phyloP scores from a whole-genome alignment of 1,140 invertebrate genomes.

The Pachyrhynchus sulphureomaculatus region DNA sequence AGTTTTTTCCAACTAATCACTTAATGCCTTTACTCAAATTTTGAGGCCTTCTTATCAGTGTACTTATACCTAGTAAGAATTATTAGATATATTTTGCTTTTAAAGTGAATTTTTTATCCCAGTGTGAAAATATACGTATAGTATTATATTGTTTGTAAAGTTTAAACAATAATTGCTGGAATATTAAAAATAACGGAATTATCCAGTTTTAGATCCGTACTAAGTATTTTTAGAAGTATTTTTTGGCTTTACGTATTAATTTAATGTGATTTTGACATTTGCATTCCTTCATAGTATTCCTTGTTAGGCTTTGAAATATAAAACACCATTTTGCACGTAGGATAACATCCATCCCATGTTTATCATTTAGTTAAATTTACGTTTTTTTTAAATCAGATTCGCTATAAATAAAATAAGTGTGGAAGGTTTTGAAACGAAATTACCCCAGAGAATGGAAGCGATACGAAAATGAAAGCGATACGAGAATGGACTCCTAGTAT shows the following conservation, averaged over 20 bases:
- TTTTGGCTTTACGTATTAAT: neutral
- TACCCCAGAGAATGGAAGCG: too few relatives aligned
- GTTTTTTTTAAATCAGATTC: too few relatives aligned
- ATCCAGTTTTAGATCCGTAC: neutral
- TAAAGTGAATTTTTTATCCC: neutral
- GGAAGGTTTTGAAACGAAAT: too few relatives aligned
- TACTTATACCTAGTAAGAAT: slow-evolving; percentile 28
- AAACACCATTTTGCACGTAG: too few relatives aligned
- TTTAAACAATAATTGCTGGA: neutral
- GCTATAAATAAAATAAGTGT: too few relatives aligned
- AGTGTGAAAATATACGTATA: neutral
- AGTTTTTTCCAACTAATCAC: neutral
- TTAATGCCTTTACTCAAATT: slow-evolving; percentile 33
- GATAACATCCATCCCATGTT: too few relatives aligned
- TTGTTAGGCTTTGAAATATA: neutral
- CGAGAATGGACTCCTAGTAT: too few relatives aligned
- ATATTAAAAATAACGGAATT: neutral
- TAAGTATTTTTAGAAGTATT: neutral
- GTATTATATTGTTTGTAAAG: neutral
- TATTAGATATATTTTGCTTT: slow-evolving; percentile 21
- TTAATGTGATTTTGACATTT: neutral
- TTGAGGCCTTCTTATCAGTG: slow-evolving; percentile 37
- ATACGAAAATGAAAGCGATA: too few relatives aligned
- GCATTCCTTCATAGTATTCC: neutral
- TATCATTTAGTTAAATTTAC: too few relatives aligned